phyloP scores from a whole-genome alignment of 2,113 vertebrate genomes.

The Ibidorhyncha struthersii region DNA sequence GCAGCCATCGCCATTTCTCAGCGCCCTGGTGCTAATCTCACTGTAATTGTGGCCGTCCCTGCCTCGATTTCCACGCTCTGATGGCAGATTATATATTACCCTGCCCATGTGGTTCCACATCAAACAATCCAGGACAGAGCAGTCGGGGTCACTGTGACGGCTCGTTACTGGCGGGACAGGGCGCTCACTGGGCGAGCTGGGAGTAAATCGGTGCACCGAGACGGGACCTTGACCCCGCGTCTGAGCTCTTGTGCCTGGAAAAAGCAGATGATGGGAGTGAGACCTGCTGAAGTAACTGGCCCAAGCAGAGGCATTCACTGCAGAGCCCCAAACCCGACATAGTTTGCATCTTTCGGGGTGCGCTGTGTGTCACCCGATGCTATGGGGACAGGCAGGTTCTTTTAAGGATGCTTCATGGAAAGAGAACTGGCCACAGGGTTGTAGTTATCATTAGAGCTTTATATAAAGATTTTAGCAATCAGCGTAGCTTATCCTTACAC shows the following conservation, averaged over 20 bases:
- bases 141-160: not conserved
- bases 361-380: rapidly evolving
- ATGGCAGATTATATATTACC: rapidly evolving
- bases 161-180: not conserved
- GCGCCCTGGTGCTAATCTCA: rapidly evolving
- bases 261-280: not conserved
- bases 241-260: not conserved
- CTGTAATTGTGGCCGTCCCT: not conserved
- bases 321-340: rapidly evolving
- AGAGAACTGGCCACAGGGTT: not conserved
- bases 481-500: not conserved
- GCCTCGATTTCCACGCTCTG: rapidly evolving
- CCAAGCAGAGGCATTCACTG: rapidly evolving
- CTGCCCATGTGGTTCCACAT: not conserved
- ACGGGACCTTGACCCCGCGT: rapidly evolving
- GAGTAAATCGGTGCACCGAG: rapidly evolving
- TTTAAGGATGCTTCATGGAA: not conserved
- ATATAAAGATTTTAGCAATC: not conserved
- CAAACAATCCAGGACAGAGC: not conserved
- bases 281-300: not conserved
- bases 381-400: rapidly evolving
- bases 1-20: not conserved
- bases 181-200: not conserved
- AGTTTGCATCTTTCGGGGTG: not conserved
- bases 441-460: not conserved